Evolutionary conservation across 2,888 invertebrate genomes (phyloP), one percentile per base, ranked within the genome.

Genomic region (Campoplex capitator): DNA sequence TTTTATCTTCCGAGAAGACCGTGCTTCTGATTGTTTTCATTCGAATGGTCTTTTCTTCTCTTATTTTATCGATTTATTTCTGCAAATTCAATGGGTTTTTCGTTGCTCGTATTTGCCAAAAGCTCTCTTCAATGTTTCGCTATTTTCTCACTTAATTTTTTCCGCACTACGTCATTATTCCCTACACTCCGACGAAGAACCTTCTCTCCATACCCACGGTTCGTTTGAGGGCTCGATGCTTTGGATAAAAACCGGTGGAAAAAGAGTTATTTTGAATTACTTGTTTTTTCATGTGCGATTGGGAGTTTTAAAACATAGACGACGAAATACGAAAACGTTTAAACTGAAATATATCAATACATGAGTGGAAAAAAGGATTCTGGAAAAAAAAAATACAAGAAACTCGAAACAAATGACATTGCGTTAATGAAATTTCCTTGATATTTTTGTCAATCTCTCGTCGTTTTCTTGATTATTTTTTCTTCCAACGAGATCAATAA

Each of bases 401-500:
- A 32, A 32, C 62, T 62, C 62, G 62, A 62, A 62, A 62, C 32
- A 32, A 32, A 32, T 32, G 32, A 62, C 6, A 16, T 32, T 6
- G 16, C 16, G 62, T 62, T 32, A 32, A 32, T 1, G 28, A 32
- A 62, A 32, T 9, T 56, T 23, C 11, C 23, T 56, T 9, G 23
- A 56, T 56, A 23, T 4, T 7, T 56, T 56, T 62, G 62, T 62
- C 62, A 62, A 62, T 62, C 62, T 62, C 58, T 62, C 62, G 16
- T 32, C 32, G 32, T 13, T 83, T 73, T 78, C n/a, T 42, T 62
- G n/a, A 8, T 67, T 6, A 62, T 42, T 83, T 65, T 42, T 83
- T 65, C 70, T 35, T 32, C 58, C 56, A 8, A 18, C 45, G n/a
- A 45, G 23, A 62, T 54, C 54, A 54, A 56, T n/a, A 18, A 51